A percentile compares a stretch with the other conserved stretches of the same genome.
These are phyloP conservation scores for Eretmocerus hayati DNA, from an alignment of 2,888 invertebrate species.

Conservation along the genomic window DNA sequence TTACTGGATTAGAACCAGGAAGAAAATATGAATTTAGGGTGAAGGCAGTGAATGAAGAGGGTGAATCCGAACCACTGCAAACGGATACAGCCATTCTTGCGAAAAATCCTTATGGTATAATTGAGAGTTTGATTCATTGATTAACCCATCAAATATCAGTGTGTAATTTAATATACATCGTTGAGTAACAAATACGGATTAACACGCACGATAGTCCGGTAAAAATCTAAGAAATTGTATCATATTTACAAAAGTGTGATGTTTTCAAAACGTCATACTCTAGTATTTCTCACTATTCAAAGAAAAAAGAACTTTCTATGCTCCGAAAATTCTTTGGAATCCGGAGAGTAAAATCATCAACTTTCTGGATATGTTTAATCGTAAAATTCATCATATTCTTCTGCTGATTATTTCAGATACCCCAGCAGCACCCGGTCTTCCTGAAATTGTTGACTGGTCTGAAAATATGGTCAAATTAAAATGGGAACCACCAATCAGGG, in stretches of 20 bases:
- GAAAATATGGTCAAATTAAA: constrained; percentile 84
- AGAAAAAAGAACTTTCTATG: too few species aligned
- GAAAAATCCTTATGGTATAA: constrained; percentile 87
- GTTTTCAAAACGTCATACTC: too few species aligned
- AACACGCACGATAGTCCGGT: too few species aligned
- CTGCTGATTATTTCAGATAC: constrained; percentile 57
- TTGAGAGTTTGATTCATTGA: not conserved
- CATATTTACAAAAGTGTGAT: too few species aligned
- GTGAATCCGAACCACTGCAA: constrained; percentile 91
- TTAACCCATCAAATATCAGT: not conserved
- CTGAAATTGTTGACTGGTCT: constrained; percentile 85
- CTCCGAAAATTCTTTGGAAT: too few species aligned
- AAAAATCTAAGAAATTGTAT: too few species aligned
- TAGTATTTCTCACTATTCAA: too few species aligned
- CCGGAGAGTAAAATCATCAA: too few species aligned
- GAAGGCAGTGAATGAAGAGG: constrained; percentile 93
- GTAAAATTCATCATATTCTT: too few species aligned
- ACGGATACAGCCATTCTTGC: constrained; percentile 83
- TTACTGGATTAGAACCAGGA: constrained; percentile 87
- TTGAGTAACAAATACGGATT: too few species aligned
- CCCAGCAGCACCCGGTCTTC: constrained; percentile 81
- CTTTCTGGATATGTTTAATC: too few species aligned
- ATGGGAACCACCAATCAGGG: constrained; percentile 84
- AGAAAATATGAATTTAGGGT: constrained; percentile 97
- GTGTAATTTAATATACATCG: not conserved